Evolutionary conservation across 2,888 invertebrate genomes (phyloP).

Genomic region (Lasioglossum lativentre): DNA sequence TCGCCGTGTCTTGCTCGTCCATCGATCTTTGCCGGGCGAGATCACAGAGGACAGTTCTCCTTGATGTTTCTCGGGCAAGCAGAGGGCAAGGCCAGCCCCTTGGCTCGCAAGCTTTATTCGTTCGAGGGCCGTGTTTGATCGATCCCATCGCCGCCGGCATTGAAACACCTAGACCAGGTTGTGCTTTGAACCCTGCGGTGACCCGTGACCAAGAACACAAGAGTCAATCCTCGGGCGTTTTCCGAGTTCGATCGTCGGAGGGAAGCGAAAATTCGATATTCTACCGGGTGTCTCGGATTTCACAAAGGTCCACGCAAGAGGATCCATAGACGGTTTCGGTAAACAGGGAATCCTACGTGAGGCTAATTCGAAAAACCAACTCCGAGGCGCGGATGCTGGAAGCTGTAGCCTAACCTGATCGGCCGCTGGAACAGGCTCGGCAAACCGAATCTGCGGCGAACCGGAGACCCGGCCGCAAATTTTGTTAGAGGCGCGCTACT

Average conservation of each 20-base stretch:
- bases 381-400: conserved; percentile 7
- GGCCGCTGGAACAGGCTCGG: conserved; percentile 23
- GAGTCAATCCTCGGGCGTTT: conserved; percentile 38
- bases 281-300: background rate
- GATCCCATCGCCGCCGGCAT: conserved; percentile 62
- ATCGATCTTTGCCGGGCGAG: conserved; percentile 60
- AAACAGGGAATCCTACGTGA: conserved; percentile 9
- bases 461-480: conserved; percentile 52
- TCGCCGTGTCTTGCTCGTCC: conserved; percentile 27
- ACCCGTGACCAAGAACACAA: conserved; percentile 51
- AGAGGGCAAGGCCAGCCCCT: conserved; percentile 54
- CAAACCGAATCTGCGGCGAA: conserved; percentile 57
- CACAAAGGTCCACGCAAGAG: background rate
- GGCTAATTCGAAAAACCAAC: conserved; percentile 37
- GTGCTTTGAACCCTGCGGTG: conserved; percentile 62
- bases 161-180: conserved; percentile 50
- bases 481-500: conserved; percentile 56
- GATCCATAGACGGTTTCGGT: background rate
- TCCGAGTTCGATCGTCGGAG: background rate
- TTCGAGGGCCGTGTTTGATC: conserved; percentile 62
- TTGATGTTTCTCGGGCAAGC: conserved; percentile 60
- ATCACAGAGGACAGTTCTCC: conserved; percentile 67
- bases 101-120: conserved; percentile 61
- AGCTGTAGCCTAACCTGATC: conserved; percentile 22
- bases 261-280: background rate